A percentile compares a stretch with the other conserved stretches of the same genome.
Conservation (phyloP, 2,113 vertebrate genomes). For the Perca fluviatilis region DNA sequence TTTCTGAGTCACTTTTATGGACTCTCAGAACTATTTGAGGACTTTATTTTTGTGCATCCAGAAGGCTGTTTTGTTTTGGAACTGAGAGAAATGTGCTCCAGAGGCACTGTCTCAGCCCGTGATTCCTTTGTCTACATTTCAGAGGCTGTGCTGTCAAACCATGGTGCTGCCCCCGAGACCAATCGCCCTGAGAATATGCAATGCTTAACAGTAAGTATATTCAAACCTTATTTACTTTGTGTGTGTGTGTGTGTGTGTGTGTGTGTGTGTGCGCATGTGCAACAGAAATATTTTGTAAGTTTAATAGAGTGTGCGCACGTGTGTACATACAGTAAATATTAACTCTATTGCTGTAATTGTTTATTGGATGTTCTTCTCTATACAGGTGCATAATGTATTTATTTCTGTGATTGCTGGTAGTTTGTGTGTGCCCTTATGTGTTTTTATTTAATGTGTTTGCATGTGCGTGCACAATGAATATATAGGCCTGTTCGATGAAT, state of each 20-base stretch:
- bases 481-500: conserved; percentile 16
- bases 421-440: neutral
- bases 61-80: conserved; percentile 62
- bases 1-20: conserved; percentile 72
- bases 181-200: conserved; percentile 83
- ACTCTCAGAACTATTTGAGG: conserved; percentile 67
- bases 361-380: neutral
- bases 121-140: conserved; percentile 82
- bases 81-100: conserved; percentile 81
- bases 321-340: neutral
- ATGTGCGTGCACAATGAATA: conserved; percentile 19
- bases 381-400: neutral
- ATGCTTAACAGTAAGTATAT: conserved; percentile 86
- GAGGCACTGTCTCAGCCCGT: conserved; percentile 83
- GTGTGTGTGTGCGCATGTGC: neutral
- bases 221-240: neutral
- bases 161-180: conserved; percentile 76
- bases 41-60: conserved; percentile 67
- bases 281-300: neutral
- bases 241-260: conserved; percentile 5
- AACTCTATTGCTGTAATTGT: neutral
- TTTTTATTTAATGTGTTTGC: conserved; percentile 20
- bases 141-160: conserved; percentile 82
- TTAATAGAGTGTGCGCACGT: neutral
- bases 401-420: neutral